Conservation (phyloP, 1,140 invertebrate species). For the Dryas iulia region DNA sequence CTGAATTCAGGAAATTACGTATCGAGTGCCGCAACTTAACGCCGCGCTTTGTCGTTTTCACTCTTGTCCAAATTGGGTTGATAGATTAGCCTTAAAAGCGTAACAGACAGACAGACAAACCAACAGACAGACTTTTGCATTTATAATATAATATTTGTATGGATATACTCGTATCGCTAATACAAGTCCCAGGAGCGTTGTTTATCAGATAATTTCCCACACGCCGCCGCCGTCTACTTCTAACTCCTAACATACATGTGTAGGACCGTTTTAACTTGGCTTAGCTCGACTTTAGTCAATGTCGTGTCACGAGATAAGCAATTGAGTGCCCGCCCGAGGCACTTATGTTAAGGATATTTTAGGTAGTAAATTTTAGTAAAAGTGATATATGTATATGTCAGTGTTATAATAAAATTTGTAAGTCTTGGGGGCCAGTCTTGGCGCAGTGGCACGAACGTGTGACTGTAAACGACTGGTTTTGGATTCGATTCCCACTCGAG, state of each 20-base stretch:
- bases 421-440: too few species aligned
- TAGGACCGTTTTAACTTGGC: not conserved
- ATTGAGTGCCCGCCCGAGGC: not conserved
- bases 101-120: too few species aligned
- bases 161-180: not conserved
- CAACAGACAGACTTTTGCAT: not conserved
- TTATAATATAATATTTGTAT: not conserved
- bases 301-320: not conserved
- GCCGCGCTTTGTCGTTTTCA: too few species aligned
- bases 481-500: too few species aligned
- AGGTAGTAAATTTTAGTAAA: not conserved
- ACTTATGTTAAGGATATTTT: not conserved
- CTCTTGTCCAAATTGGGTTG: too few species aligned
- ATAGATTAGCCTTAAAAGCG: too few species aligned
- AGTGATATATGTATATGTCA: not conserved
- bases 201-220: not conserved
- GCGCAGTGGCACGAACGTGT: too few species aligned
- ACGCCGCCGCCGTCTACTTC: not conserved
- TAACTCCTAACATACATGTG: not conserved
- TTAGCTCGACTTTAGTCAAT: not conserved
- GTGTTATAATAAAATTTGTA: too few species aligned
- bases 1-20: too few species aligned
- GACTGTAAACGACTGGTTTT: too few species aligned
- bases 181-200: not conserved
- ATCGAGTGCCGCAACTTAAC: too few species aligned